Evolutionary conservation across 1,140 invertebrate species (phyloP).

Genomic region (Microplitis mediator): DNA sequence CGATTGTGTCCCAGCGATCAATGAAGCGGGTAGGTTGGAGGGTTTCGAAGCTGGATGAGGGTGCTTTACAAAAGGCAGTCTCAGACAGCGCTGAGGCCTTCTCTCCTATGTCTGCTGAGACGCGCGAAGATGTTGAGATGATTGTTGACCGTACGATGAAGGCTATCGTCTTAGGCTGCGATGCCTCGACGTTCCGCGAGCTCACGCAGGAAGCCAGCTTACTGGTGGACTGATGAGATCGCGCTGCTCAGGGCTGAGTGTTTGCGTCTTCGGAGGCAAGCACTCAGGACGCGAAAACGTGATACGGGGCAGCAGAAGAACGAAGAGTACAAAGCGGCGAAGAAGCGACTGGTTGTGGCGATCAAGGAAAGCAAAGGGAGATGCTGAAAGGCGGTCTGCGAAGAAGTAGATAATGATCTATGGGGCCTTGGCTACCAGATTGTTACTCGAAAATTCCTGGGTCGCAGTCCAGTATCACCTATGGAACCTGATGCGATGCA

Average conservation of each 20-base stretch:
- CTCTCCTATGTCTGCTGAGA: not conserved
- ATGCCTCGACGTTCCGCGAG: not conserved
- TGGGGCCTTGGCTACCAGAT: conserved; percentile 42
- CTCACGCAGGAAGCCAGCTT: conserved; percentile 12
- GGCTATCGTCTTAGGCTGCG: too few relatives aligned
- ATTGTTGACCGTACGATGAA: not conserved
- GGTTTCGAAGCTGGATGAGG: not conserved
- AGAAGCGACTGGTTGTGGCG: conserved; percentile 19
- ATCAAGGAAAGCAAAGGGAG: conserved; percentile 34
- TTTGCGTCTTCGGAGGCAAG: conserved; percentile 18
- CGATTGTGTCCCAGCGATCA: not conserved
- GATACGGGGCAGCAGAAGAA: not conserved
- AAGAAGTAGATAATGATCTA: conserved; percentile 37
- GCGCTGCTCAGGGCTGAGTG: conserved; percentile 36
- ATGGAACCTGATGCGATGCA: not conserved
- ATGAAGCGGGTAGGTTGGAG: not conserved
- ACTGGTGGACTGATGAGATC: conserved; percentile 48
- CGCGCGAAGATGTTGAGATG: not conserved
- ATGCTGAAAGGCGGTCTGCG: conserved; percentile 30
- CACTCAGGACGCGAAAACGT: not conserved
- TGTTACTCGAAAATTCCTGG: conserved; percentile 28
- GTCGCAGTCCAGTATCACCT: too few relatives aligned
- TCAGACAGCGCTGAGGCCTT: not conserved
- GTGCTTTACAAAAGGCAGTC: conserved; percentile 22
- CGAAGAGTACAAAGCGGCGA: conserved; percentile 19